These are phyloP conservation scores for Limnodromus scolopaceus DNA, from an alignment of 2,797 vertebrate genomes.

Conservation along the genomic window DNA sequence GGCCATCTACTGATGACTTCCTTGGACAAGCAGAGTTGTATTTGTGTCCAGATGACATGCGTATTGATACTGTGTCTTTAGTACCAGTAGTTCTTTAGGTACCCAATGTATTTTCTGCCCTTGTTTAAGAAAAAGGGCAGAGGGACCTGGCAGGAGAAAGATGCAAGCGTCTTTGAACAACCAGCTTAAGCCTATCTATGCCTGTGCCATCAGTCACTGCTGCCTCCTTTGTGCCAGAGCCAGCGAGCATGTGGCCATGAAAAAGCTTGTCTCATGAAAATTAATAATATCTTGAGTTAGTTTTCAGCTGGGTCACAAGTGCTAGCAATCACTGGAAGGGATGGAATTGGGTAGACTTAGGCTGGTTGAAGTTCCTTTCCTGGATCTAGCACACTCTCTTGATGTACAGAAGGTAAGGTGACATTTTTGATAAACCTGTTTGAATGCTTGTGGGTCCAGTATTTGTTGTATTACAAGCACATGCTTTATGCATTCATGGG, in stretches of 20 bases:
- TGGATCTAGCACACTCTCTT: not conserved
- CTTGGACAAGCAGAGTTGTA: not conserved
- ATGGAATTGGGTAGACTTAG: not conserved
- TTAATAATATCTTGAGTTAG: not conserved
- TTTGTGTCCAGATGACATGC: not conserved
- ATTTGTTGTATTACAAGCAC: not conserved
- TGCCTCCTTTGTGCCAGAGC: not conserved
- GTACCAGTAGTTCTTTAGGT: not conserved
- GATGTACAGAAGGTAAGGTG: not conserved
- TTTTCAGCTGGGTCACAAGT: not conserved
- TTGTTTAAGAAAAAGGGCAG: not conserved
- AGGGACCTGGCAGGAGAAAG: not conserved
- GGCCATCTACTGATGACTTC: not conserved
- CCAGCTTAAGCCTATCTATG: rapidly evolving
- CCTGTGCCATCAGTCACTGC: not conserved
- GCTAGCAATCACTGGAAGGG: not conserved
- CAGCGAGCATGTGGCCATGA: not conserved
- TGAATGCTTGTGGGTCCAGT: not conserved
- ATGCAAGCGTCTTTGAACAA: not conserved
- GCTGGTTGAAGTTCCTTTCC: not conserved
- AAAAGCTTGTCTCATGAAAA: not conserved
- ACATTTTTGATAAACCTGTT: not conserved
- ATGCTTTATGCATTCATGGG: not conserved
- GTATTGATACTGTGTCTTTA: not conserved
- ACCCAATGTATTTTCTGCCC: not conserved